Percentiles rank a stretch among this genome's conserved stretches.
phyloP scores from a whole-genome alignment of 2,113 vertebrate species.

The Arenaria interpres region DNA sequence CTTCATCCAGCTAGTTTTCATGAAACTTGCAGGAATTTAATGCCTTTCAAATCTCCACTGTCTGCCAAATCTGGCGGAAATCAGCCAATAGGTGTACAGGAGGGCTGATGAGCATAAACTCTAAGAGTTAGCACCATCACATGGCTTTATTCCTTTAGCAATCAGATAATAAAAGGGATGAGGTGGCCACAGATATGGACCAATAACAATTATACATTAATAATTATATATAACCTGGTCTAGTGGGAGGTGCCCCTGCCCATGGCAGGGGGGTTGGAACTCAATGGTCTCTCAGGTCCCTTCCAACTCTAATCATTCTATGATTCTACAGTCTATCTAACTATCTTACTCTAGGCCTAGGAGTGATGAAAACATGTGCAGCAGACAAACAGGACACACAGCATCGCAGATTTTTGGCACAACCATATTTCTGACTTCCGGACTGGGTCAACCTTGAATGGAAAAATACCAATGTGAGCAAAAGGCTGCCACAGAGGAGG shows the following conservation, averaged over 20 bases:
- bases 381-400: not conserved
- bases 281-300: too few relatives aligned
- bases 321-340: not conserved
- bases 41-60: not conserved
- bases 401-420: not conserved
- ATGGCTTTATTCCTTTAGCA: not conserved
- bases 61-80: not conserved
- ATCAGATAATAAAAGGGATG: not conserved
- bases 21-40: not conserved
- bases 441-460: not conserved
- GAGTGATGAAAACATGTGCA: not conserved
- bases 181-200: not conserved
- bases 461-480: not conserved
- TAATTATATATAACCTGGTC: too few relatives aligned
- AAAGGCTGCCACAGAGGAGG: not conserved
- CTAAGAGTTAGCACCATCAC: not conserved
- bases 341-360: not conserved
- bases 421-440: not conserved
- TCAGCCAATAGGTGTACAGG: not conserved
- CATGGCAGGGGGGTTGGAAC: too few relatives aligned
- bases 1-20: constrained; percentile 6
- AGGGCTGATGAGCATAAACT: not conserved
- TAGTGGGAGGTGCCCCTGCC: too few relatives aligned
- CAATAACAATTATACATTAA: not conserved
- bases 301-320: too few relatives aligned